Conservation (phyloP, 2,888 invertebrate species). For the Anarsia innoxiella region DNA sequence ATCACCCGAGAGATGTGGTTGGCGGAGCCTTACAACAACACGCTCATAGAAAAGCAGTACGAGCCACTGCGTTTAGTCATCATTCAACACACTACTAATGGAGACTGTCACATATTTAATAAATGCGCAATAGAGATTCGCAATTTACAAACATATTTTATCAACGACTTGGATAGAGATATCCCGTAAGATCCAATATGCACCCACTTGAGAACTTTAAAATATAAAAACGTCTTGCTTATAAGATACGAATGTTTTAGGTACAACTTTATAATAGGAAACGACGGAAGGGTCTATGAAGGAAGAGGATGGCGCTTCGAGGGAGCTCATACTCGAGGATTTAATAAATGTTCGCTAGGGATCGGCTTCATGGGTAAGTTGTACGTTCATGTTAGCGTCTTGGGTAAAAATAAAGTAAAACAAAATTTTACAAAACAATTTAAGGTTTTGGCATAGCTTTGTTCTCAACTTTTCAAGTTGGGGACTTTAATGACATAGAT, state of each 20-base stretch:
- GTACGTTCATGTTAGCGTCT: too few relatives aligned
- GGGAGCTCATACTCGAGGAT: conserved; percentile 70
- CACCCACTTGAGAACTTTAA: too few relatives aligned
- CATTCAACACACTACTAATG: conserved; percentile 49
- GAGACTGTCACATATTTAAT: conserved; percentile 37
- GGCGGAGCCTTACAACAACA: conserved; percentile 25
- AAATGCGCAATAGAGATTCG: conserved; percentile 48
- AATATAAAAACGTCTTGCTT: not conserved
- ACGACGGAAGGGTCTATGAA: conserved; percentile 77
- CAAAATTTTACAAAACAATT: not conserved
- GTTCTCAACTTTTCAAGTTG: not conserved
- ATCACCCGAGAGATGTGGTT: conserved; percentile 56
- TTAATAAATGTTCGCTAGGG: conserved; percentile 51
- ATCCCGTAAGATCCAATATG: conserved; percentile 44
- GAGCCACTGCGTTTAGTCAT: conserved; percentile 48
- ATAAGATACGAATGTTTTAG: too few relatives aligned
- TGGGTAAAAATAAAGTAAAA: not conserved
- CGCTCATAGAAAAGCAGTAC: conserved; percentile 21
- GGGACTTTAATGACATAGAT: not conserved
- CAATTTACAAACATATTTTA: conserved; percentile 38
- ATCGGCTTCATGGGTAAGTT: conserved; percentile 57
- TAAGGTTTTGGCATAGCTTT: not conserved
- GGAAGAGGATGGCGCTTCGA: conserved; percentile 74
- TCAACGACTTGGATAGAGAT: conserved; percentile 24
- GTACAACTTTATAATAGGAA: conserved; percentile 78